Evolutionary conservation across 2,888 invertebrate species (phyloP).

Genomic region (Ferdinandea cuprea): DNA sequence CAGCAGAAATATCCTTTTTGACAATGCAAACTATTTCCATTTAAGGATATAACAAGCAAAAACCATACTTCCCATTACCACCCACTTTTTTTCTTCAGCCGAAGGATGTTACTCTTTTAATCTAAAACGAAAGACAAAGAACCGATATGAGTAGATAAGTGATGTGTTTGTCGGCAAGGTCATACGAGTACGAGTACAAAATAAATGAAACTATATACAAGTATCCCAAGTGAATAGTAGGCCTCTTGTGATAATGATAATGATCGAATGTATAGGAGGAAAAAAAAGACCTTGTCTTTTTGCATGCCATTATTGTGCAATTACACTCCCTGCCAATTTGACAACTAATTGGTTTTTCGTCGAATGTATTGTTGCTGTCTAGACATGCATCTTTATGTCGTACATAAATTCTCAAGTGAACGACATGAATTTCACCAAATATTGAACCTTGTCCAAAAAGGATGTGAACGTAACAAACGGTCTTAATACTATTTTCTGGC

Average conservation of each 20-base stretch:
- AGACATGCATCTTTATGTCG: slow-evolving; percentile 32
- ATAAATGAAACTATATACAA: neutral
- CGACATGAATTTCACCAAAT: neutral
- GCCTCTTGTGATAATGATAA: slow-evolving; percentile 16
- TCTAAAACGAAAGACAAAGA: slow-evolving; percentile 26
- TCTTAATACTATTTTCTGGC: slow-evolving; percentile 25
- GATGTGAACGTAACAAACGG: neutral
- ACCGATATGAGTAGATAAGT: slow-evolving; percentile 4
- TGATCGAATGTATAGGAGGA: neutral
- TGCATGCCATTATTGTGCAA: neutral
- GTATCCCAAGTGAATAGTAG: slow-evolving; percentile 22
- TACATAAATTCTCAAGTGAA: neutral
- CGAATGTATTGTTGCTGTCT: slow-evolving; percentile 12
- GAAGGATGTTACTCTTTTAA: slow-evolving; percentile 44
- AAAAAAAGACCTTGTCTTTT: slow-evolving; percentile 42
- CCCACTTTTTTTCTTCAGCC: slow-evolving; percentile 3
- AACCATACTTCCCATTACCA: slow-evolving; percentile 4
- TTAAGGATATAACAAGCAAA: slow-evolving; percentile 43
- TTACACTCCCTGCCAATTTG: neutral
- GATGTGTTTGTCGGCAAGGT: slow-evolving; percentile 45
- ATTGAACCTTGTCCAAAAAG: slow-evolving; percentile 21
- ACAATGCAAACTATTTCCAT: slow-evolving; percentile 52
- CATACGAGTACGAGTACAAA: slow-evolving; percentile 30
- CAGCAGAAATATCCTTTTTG: slow-evolving; percentile 5
- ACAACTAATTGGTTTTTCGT: slow-evolving; percentile 28